A percentile compares a stretch with the other conserved stretches of the same genome.
Conservation (phyloP, 2,113 vertebrate species). For the Microcebus tavaratra region DNA sequence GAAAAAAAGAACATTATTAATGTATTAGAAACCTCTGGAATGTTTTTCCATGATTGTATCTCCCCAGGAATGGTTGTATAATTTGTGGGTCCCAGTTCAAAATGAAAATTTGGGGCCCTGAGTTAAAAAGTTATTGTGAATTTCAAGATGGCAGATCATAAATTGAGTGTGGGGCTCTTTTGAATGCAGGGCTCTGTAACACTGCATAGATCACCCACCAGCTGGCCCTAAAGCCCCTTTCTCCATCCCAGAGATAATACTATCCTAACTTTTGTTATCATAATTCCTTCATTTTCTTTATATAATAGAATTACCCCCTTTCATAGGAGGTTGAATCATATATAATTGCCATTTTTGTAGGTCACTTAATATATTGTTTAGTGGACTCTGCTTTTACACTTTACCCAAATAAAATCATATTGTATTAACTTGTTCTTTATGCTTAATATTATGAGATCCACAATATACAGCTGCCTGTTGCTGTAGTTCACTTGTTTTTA, state of each 20-base stretch:
- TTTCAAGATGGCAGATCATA: not conserved
- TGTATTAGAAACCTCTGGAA: not conserved
- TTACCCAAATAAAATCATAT: not conserved
- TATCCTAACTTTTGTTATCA: not conserved
- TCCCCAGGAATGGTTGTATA: not conserved
- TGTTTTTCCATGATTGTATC: not conserved
- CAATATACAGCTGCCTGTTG: not conserved
- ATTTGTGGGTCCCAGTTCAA: not conserved
- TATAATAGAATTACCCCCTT: not conserved
- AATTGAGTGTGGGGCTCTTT: not conserved
- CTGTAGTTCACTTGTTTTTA: not conserved
- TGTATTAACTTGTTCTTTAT: not conserved
- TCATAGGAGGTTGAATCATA: not conserved
- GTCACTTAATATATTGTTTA: not conserved
- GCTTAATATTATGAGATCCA: not conserved
- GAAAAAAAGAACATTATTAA: not conserved
- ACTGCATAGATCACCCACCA: not conserved
- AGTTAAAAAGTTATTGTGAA: not conserved
- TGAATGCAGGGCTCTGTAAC: not conserved
- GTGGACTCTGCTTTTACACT: not conserved
- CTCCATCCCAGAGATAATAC: not conserved
- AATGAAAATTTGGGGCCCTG: not conserved
- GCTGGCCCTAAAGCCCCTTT: rapidly evolving
- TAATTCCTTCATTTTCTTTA: not conserved
- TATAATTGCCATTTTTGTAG: not conserved